These are phyloP conservation scores for Drosophila setifemur DNA, from an alignment of 1,140 invertebrate species.

Conservation along the genomic window DNA sequence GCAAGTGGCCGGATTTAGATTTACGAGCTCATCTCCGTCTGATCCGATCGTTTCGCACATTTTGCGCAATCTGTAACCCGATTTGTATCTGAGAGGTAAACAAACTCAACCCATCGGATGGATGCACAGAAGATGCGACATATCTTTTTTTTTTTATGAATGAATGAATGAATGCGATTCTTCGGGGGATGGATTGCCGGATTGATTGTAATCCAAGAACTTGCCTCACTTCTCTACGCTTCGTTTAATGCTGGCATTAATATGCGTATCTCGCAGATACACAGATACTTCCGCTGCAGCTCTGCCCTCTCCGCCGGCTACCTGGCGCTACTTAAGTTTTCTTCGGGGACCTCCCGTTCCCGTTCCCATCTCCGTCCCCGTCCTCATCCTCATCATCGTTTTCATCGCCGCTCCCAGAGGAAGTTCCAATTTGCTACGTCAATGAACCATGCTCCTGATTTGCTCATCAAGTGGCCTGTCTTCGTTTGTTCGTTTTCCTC, in stretches of 20 bases:
- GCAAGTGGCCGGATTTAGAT: neutral
- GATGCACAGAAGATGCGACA: conserved; percentile 45
- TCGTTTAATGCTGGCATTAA: conserved; percentile 67
- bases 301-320: conserved; percentile 11
- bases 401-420: conserved; percentile 63
- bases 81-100: conserved; percentile 40
- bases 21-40: conserved; percentile 23
- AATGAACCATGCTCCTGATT: conserved; percentile 75
- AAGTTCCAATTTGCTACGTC: conserved; percentile 81
- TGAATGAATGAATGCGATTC: conserved; percentile 57
- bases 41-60: conserved; percentile 30
- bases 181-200: conserved; percentile 1
- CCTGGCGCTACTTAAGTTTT: conserved; percentile 45
- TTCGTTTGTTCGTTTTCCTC: neutral
- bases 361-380: neutral
- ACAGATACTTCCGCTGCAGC: conserved; percentile 55
- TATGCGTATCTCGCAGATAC: conserved; percentile 65
- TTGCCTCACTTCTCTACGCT: conserved; percentile 25
- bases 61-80: conserved; percentile 30
- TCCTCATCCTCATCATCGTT: conserved; percentile 15
- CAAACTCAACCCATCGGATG: conserved; percentile 24
- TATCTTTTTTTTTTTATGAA: conserved; percentile 26
- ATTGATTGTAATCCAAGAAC: conserved; percentile 75
- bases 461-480: conserved; percentile 48
- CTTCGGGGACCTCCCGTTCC: conserved; percentile 53